These are phyloP conservation scores for Florisuga fusca DNA, from an alignment of 2,797 vertebrate species.

Conservation along the genomic window DNA sequence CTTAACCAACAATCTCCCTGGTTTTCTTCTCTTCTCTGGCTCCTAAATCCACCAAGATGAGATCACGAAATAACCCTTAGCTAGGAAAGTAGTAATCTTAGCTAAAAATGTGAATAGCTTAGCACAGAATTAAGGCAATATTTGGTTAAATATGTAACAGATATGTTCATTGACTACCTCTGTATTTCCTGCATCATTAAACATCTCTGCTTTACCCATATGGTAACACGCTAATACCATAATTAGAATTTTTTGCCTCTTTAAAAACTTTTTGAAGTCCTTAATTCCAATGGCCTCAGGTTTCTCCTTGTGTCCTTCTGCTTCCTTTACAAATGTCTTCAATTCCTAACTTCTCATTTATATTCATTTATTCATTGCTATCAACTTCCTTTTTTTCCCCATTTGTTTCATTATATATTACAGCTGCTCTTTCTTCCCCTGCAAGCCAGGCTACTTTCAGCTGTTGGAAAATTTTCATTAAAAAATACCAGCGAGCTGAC, in stretches of 20 bases:
- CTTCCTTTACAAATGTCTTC: not conserved
- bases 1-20: not conserved
- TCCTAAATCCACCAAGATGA: not conserved
- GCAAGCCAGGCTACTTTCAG: not conserved
- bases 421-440: not conserved
- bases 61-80: not conserved
- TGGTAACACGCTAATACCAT: not conserved
- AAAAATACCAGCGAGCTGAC: not conserved
- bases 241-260: not conserved
- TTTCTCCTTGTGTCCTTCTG: not conserved
- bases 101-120: not conserved
- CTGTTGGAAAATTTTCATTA: not conserved
- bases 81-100: not conserved
- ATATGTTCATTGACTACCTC: not conserved
- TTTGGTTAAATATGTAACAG: not conserved
- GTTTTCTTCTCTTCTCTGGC: not conserved
- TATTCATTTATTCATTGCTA: conserved; percentile 51
- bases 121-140: not conserved
- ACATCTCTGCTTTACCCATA: not conserved
- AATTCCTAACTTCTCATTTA: conserved; percentile 16
- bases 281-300: not conserved
- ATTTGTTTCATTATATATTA: conserved; percentile 37
- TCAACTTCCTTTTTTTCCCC: not conserved
- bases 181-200: not conserved
- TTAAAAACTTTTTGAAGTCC: not conserved